Percentiles rank a stretch among this genome's conserved stretches.
Conservation (phyloP, 1,140 invertebrate genomes). For the Brevipalpus yothersi region DNA sequence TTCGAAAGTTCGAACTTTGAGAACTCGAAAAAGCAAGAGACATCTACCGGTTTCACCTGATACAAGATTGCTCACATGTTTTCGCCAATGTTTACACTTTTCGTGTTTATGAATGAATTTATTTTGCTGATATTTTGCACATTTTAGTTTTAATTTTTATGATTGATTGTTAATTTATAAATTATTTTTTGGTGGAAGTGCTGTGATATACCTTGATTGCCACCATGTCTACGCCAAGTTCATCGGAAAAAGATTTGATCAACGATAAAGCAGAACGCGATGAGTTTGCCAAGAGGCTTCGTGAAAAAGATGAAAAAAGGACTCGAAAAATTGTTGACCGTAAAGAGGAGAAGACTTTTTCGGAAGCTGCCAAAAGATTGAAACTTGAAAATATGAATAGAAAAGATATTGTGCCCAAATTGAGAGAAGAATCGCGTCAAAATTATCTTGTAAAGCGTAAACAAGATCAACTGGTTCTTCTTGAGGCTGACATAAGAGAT, state of each 20-base stretch:
- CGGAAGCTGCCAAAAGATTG: conserved; percentile 72
- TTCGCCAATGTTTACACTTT: too few species aligned
- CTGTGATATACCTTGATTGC: too few species aligned
- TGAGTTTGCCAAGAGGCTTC: conserved; percentile 68
- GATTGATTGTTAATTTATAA: too few species aligned
- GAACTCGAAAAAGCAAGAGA: too few species aligned
- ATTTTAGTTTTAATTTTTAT: too few species aligned
- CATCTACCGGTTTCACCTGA: too few species aligned
- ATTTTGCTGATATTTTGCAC: too few species aligned
- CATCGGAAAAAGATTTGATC: conserved; percentile 12
- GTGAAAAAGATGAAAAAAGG: conserved; percentile 67
- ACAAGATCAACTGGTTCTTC: conserved; percentile 80
- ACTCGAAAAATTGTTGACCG: conserved; percentile 50
- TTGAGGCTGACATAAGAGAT: conserved; percentile 82
- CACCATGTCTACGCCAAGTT: background rate
- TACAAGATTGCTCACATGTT: too few species aligned
- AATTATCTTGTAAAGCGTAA: conserved; percentile 87
- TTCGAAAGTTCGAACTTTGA: too few species aligned
- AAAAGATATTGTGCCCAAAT: conserved; percentile 57
- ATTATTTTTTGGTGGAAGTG: too few species aligned
- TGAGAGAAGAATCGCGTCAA: conserved; percentile 67
- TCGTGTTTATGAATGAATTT: too few species aligned
- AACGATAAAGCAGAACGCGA: conserved; percentile 75
- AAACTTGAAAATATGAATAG: conserved; percentile 53
- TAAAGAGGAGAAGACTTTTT: conserved; percentile 45